phyloP scores from a whole-genome alignment of 2,113 vertebrate genomes.

The Siniperca knerii region DNA sequence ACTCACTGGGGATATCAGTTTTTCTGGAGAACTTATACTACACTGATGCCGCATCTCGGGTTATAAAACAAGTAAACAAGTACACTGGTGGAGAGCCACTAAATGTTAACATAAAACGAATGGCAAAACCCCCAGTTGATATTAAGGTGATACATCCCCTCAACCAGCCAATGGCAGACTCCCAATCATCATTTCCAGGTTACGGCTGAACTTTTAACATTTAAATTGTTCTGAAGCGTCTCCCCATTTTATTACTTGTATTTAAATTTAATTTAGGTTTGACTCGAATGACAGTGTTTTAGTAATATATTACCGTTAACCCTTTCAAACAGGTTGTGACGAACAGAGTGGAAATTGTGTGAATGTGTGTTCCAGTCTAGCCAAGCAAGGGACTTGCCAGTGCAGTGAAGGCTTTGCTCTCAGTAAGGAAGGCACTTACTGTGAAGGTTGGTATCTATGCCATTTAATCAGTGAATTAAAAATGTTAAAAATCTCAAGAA shows the following conservation, averaged over 20 bases:
- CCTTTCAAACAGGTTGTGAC: constrained; percentile 74
- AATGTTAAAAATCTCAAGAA: accelerated
- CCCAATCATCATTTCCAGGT: constrained; percentile 66
- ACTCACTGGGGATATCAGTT: constrained; percentile 83
- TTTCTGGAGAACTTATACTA: constrained; percentile 90
- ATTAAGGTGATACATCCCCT: constrained; percentile 89
- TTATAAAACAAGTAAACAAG: constrained; percentile 88
- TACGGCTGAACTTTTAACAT: constrained; percentile 10
- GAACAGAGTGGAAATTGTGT: constrained; percentile 76
- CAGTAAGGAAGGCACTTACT: constrained; percentile 85
- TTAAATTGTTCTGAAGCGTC: neutral
- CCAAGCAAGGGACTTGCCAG: constrained; percentile 74
- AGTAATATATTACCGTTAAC: neutral
- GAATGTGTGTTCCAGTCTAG: constrained; percentile 78
- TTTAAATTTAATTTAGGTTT: neutral
- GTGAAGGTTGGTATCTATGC: constrained; percentile 88
- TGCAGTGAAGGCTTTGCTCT: constrained; percentile 89
- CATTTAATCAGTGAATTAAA: neutral
- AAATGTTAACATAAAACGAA: constrained; percentile 80
- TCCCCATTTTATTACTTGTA: accelerated
- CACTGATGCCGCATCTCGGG: constrained; percentile 81
- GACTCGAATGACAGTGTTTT: neutral
- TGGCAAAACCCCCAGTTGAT: constrained; percentile 78
- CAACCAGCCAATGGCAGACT: constrained; percentile 80
- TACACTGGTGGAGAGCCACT: constrained; percentile 85